Evolutionary conservation across 2,113 vertebrate species (phyloP).

Genomic region (Hemichromis elongatus): DNA sequence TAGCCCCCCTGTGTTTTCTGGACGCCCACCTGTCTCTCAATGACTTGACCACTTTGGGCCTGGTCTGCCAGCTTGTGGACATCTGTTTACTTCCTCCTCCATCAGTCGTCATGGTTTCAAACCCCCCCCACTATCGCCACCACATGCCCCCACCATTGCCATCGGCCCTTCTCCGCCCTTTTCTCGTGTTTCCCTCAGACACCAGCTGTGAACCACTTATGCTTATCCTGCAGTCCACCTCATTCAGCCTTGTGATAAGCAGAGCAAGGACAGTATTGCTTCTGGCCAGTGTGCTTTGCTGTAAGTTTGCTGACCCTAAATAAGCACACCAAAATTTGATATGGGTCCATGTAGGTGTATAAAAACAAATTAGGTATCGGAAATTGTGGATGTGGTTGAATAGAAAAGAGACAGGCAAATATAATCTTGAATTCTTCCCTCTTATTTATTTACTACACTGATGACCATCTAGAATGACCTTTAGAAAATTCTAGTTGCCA

Average conservation of each 20-base stretch:
- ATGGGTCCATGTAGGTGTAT: background rate
- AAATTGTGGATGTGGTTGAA: background rate
- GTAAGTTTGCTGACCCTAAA: background rate
- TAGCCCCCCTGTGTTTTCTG: slow-evolving; percentile 41
- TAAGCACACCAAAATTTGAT: background rate
- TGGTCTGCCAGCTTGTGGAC: slow-evolving; percentile 68
- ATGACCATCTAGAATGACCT: background rate
- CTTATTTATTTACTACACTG: background rate
- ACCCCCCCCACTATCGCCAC: background rate
- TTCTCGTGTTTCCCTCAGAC: slow-evolving; percentile 54
- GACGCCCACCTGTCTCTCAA: slow-evolving; percentile 60
- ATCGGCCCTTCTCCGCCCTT: slow-evolving; percentile 32
- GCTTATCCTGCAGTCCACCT: slow-evolving; percentile 48
- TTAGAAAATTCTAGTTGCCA: background rate
- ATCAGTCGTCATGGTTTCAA: slow-evolving; percentile 63
- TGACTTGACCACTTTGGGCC: slow-evolving; percentile 29
- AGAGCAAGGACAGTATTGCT: background rate
- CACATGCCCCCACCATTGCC: slow-evolving; percentile 1
- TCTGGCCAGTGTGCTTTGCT: background rate
- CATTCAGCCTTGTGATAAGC: background rate
- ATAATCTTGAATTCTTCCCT: background rate
- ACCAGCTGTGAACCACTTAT: slow-evolving; percentile 68
- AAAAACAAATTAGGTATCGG: background rate
- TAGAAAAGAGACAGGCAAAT: background rate
- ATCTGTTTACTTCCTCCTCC: slow-evolving; percentile 73